Conservation (phyloP, 2,113 vertebrate species). For the Tachycineta bicolor region DNA sequence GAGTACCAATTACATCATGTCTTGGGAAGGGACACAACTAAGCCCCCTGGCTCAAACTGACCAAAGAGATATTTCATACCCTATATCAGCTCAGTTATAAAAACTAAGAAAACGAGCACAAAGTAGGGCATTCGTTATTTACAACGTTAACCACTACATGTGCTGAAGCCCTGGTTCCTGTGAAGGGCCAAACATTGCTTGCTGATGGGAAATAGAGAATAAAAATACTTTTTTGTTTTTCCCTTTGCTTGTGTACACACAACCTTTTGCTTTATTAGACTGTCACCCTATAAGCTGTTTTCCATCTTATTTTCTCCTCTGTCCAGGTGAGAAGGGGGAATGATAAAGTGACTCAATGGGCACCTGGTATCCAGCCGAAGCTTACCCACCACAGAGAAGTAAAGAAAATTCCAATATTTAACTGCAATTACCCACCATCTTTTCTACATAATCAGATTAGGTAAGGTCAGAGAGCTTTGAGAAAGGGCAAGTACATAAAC, state of each 20-base stretch:
- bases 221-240: not conserved
- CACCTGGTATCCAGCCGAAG: not conserved
- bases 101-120: not conserved
- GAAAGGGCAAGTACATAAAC: not conserved
- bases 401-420: not conserved
- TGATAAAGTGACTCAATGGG: not conserved
- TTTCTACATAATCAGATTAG: not conserved
- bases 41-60: not conserved
- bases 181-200: not conserved
- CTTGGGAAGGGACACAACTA: not conserved
- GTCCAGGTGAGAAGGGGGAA: not conserved
- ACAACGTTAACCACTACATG: rapidly evolving
- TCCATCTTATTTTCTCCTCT: not conserved
- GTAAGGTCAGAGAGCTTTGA: not conserved
- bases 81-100: not conserved
- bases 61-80: not conserved
- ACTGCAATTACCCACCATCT: not conserved
- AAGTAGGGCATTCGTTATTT: not conserved
- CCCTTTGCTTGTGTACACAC: not conserved
- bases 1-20: not conserved
- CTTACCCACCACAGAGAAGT: not conserved
- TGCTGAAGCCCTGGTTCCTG: not conserved
- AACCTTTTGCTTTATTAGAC: not conserved
- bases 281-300: not conserved
- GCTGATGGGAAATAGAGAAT: not conserved